phyloP scores from a whole-genome alignment of 2,888 invertebrate species.

The Hipparchia sbordonii region DNA sequence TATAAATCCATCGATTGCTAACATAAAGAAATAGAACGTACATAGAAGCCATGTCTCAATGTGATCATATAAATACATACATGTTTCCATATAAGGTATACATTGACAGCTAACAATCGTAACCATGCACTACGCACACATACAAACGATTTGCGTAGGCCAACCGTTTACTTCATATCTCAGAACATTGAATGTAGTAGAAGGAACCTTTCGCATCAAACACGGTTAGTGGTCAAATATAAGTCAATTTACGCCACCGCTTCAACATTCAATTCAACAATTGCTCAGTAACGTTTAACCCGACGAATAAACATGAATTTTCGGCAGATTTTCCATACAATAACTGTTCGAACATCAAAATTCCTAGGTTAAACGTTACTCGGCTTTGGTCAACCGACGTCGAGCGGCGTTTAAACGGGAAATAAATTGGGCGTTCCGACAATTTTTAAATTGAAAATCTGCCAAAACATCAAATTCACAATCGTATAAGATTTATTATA shows the following conservation, averaged over 20 bases:
- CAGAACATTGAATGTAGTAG: neutral
- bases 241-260: neutral
- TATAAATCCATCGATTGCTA: slow-evolving; percentile 82
- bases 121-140: slow-evolving; percentile 44
- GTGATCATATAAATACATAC: slow-evolving; percentile 64
- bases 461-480: no score
- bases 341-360: no score
- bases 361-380: no score
- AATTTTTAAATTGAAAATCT: no score
- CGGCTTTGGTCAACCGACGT: no score
- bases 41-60: slow-evolving; percentile 75
- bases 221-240: neutral
- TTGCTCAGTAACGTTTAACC: no score
- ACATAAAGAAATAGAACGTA: slow-evolving; percentile 74
- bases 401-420: no score
- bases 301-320: no score
- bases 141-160: slow-evolving; percentile 22
- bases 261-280: no score
- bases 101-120: slow-evolving; percentile 53
- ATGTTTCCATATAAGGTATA: slow-evolving; percentile 38
- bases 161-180: neutral
- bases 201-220: neutral
- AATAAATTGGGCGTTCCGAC: no score
- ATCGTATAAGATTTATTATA: no score
- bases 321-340: no score